Base-by-base conservation (phyloP, 1,140 invertebrate species). In the Triops longicaudatus region DNA sequence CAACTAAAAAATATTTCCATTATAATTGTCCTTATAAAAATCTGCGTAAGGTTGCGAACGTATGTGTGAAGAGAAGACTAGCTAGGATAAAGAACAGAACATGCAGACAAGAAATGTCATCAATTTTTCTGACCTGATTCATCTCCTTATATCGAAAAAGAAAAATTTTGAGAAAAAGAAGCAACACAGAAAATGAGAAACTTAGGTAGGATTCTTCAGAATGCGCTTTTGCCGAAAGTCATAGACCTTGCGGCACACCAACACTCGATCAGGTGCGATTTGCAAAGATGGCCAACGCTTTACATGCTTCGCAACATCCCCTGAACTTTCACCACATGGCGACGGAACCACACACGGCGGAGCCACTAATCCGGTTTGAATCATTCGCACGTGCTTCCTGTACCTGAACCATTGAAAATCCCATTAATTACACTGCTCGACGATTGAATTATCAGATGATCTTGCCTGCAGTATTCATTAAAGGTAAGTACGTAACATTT, bases 401-500 rank as follows among this genome's bases (percentile, higher is more conserved):
- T 91, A 91, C 81, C 89, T 90, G n/a, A 73, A 37, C 41, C 1
- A 43, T 42, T 17, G 17, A 22, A 11, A 77, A 5, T 41, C 31
- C 6, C 27, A 37, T 26, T 27, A 1, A 41, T 27, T 31, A 28
- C n/a, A 22, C 72, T 22, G 76, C 27, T 9, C 12, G 72, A 12
- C 44, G n/a, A 43, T 73, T n/a, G 22, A 72, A 73, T 12, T 6
- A 44, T 77, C 22, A 11, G 26, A 2, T 26, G 73, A 26, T 82
- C 84, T 86, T 81, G 98, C 95, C 97, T 91, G 89, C 95, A 97
- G 83, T 97, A 99, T 86, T 98, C 96, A 85, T 96, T 96, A 83
- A 93, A 97, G 11, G 95, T 97, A 78, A 99, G 89, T 78, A 99
- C 96, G 84, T 95, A 98, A 85, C 96, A 98, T 85, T 96, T 97